A percentile compares a stretch with the other conserved stretches of the same genome.
These are phyloP conservation scores for Antechinus stuartii DNA, from an alignment of 2,113 vertebrate genomes.

Conservation along the genomic window DNA sequence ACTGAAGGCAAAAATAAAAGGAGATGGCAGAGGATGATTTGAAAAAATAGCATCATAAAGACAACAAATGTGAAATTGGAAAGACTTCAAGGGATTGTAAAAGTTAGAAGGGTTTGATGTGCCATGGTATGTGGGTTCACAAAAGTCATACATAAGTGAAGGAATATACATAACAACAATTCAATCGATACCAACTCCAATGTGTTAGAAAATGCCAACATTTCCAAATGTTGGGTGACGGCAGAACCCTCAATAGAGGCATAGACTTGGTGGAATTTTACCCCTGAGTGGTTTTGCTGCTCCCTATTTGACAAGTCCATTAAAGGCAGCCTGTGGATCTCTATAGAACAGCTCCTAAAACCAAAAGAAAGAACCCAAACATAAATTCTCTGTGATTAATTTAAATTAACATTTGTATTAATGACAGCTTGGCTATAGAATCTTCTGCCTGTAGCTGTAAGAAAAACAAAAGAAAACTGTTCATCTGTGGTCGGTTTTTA, in stretches of 20 bases:
- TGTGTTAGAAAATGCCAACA: not conserved
- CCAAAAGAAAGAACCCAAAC: not conserved
- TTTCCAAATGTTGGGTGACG: conserved; percentile 34
- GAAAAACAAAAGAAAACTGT: conserved; percentile 59
- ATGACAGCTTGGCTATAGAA: conserved; percentile 64
- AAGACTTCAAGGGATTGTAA: not conserved
- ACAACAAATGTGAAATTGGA: not conserved
- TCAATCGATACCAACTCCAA: not conserved
- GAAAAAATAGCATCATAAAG: not conserved
- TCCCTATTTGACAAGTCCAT: conserved; percentile 16
- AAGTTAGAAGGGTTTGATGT: not conserved
- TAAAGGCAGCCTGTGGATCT: conserved; percentile 25
- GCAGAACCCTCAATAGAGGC: conserved; percentile 41
- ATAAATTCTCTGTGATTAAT: conserved; percentile 43
- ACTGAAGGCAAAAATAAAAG: not conserved
- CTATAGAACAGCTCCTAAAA: not conserved
- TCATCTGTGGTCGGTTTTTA: conserved; percentile 67
- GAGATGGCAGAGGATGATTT: not conserved
- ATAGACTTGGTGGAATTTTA: conserved; percentile 24
- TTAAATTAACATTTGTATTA: conserved; percentile 57
- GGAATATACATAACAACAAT: not conserved
- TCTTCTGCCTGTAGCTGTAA: conserved; percentile 58
- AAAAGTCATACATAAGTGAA: not conserved
- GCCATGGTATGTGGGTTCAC: not conserved
- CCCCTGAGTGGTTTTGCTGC: not conserved